Base-by-base conservation (phyloP, 2,113 vertebrate species). In the Brienomyrus brachyistius region DNA sequence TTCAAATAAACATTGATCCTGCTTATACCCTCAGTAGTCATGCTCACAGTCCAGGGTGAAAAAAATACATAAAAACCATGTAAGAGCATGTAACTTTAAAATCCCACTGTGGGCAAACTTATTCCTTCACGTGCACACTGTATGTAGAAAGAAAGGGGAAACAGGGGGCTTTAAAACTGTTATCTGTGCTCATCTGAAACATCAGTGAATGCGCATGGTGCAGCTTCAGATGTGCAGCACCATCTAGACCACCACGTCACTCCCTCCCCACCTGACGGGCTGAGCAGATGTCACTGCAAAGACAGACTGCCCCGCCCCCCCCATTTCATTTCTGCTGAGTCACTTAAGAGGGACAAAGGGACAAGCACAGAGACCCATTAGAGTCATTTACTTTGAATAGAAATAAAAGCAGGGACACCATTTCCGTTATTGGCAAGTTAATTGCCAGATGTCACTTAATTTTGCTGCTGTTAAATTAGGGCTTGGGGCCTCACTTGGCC, bases 381-480 rank as follows among this genome's bases (percentile, higher is more conserved):
- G 87, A 80, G 84, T 91, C 90, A 91, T 92, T 90, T 74, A 80
- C 89, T 92, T 74, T 54, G 77, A 91, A 92, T 77, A 59, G 89
- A 90, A 48, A 89, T 90, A 85, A 62, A 88, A 87, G 89, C 62
- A 90, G 88, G 48, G 82, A 52, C 66, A 89, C 82, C 10, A 80
- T 74, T 90, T 91, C 90, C 91, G 91, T 93, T 47, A 87, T 91
- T 83, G 31, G 88, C 74, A 87, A 87, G 82, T 91, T 51, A 90
- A 90, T 88, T 90, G 90, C 90, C 90, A 92, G 90, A 91, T 92
- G 91, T 91, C 89, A 87, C 89, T 88, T 91, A 35, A 89, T 89
- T 90, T 84, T 83, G 86, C 77, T 70, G 50, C 90, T 90, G 92
- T 92, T 91, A 82, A 92, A 93, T 92, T 90, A 92, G 88, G 89